Evolutionary conservation across 2,113 vertebrate species (phyloP), one percentile per base, ranked within the genome.

Genomic region (Pao palembangensis): DNA sequence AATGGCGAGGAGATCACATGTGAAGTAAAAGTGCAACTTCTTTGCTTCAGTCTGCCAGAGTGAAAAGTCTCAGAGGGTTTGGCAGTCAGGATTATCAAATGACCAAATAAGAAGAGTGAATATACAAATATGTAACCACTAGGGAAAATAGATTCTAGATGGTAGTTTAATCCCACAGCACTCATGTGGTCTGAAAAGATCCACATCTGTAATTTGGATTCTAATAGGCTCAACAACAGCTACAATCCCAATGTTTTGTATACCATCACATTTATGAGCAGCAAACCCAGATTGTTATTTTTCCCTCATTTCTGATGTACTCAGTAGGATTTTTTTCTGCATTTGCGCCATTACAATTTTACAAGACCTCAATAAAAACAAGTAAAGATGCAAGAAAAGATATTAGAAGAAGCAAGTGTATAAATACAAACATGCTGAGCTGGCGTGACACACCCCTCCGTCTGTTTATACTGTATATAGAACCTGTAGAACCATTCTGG

Each of bases 1-100:
- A 69, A 62, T 75, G 52, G 47, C 61, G 70, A 61, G 61, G 57
- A 71, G 79, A 61, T 75, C 52, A 38, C 59, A 69, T 67, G 73
- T 70, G 48, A 69, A 69, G 67, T 67, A 69, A 71, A 69, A 68
- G 15, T 16, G 8, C 58, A 73, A 69, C 34, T 34, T 55, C 44
- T 63, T 31, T 20, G 23, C 12, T 60, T 53, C 14, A 28, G 42
- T 48, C 28, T 47, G 46, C n/a, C 25, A 66, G 61, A 34, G 57
- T 70, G 14, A 75, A 76, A 76, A 75, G 18, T 78, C 62, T 61
- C 31, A 63, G 46, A 76, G 76, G 6, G 48, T 46, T 61, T 65
- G 58, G 58, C 63, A 68, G 64, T 75, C 58, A 67, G 21, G 41
- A 48, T 38, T n/a, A 11, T 19, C 5, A n/a, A 19, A 17, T 1